Base-by-base conservation (phyloP, 2,113 vertebrate genomes). In the Sinocyclocheilus rhinocerous region DNA sequence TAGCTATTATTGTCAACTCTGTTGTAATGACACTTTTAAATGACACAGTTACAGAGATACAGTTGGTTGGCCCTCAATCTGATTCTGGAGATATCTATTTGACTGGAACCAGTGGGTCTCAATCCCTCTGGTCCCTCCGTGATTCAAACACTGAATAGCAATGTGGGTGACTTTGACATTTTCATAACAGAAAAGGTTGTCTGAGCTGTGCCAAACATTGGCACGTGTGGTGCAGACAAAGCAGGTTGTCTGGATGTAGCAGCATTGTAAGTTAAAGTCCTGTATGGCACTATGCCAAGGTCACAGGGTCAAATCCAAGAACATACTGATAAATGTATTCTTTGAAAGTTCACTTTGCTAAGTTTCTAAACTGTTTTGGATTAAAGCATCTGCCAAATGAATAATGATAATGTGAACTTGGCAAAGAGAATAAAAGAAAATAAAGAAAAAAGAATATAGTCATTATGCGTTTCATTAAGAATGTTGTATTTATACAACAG, bases 121-220 rank as follows among this genome's bases (percentile, higher is more conserved):
- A 55, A 33, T 59, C 57, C 57, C 57, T 22, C 57, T 59, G 57
- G 57, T 22, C 20, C 7, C 67, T 0, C 18, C 33, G 18, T 11
- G 16, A 22, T 70, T 70, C 33, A 39, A 39, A 55, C 24, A 77
- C 48, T 55, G 29, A 57, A 77, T 77, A 61, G 29, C 52, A 79
- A 79, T 59, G 76, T 79, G 55, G 18, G 52, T 79, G 76, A 79
- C 20, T 76, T 75, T 78, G 48, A 36, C 20, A 79, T 79, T 79
- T 59, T 59, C 16, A 57, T 59, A 59, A 36, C 76, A 52, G n/a
- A 76, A 76, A 55, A 78, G 50, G 50, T 59, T 59, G 29, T 36
- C 76, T 39, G 20, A 59, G 55, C 18, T 39, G 11, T 59, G 29
- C 29, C 50, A 59, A 78, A 78, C 76, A 55, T 11, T 57, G 16